Base-by-base conservation (phyloP, 1,140 invertebrate species). In the Drosophila simulans region DNA sequence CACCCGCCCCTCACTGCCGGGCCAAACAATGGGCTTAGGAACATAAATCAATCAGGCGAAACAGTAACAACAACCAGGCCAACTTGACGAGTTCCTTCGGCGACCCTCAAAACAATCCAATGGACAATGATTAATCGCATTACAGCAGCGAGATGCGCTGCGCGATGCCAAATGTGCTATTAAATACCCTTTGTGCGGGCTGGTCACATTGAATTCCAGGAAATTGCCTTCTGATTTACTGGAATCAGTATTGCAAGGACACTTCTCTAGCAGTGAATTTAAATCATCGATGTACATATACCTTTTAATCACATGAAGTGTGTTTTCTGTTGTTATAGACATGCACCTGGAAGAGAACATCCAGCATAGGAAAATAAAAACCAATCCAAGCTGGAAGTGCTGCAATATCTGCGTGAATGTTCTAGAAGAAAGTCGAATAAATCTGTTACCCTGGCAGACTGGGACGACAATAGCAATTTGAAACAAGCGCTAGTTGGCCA, bases 41-140 rank as follows among this genome's bases (percentile, higher is more conserved):
- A 86, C 83, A 86, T 86, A 86, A 86, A 86, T 86, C 83, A 86
- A 86, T 86, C 83, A 86, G 69, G 55, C 84, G 64, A 72, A 88
- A 78, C 64, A 53, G 64, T 51, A 68, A 65, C 46, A 86, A 79
- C 82, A 72, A 64, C 22, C 53, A 52, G 49, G 43, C 68, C 43
- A 76, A 82, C 83, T 82, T 88, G 83, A 86, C 83, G 83, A 86
- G 74, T 88, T 88, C 62, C 65, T 57, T n/a, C 49, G 78, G 57
- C 77, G 68, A 68, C 49, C 55, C 72, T 52, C 58, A 76, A 75
- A 74, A 57, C 73, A 76, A 76, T 76, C 71, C 73, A 49, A 68
- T 37, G 49, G 72, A 79, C 82, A 86, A 88, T 86, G 83, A 86
- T 86, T 86, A 86, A 86, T 86, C 79, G 56, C 71, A 75, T 64